Evolutionary conservation across 2,113 vertebrate genomes (phyloP).

Genomic region (Falcunculus frontatus): DNA sequence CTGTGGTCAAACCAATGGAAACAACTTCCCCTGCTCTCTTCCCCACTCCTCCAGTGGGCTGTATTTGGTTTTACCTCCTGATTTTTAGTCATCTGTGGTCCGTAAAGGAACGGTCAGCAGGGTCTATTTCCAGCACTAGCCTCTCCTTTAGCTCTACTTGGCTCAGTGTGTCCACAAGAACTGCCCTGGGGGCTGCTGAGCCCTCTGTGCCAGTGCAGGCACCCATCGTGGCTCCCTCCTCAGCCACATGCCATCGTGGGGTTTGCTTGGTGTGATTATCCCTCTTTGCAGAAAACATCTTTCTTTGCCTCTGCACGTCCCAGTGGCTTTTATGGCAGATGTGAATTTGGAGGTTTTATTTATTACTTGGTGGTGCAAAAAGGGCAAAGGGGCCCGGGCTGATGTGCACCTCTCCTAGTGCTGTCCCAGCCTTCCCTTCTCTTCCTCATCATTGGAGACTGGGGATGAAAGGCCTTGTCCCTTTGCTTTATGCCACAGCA

Average conservation of each 20-base stretch:
- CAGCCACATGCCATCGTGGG: neutral
- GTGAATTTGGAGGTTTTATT: neutral
- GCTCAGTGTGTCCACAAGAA: neutral
- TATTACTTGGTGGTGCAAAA: neutral
- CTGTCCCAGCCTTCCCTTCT: neutral
- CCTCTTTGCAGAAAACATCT: neutral
- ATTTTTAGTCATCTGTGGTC: neutral
- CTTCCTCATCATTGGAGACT: neutral
- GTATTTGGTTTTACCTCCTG: neutral
- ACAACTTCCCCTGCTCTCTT: neutral
- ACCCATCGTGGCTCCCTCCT: neutral
- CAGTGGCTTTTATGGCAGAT: neutral
- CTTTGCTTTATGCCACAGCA: neutral
- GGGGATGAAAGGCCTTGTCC: neutral
- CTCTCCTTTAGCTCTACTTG: neutral
- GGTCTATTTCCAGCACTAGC: neutral
- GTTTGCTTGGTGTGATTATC: neutral
- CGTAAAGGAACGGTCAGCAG: neutral
- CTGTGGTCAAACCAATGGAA: neutral
- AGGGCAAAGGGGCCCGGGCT: neutral
- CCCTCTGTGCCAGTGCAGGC: neutral
- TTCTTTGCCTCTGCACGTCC: neutral
- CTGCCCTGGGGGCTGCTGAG: neutral
- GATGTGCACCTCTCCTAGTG: neutral
- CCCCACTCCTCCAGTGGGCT: neutral